phyloP scores from a whole-genome alignment of 1,140 invertebrate genomes.

The Drosophila saltans region DNA sequence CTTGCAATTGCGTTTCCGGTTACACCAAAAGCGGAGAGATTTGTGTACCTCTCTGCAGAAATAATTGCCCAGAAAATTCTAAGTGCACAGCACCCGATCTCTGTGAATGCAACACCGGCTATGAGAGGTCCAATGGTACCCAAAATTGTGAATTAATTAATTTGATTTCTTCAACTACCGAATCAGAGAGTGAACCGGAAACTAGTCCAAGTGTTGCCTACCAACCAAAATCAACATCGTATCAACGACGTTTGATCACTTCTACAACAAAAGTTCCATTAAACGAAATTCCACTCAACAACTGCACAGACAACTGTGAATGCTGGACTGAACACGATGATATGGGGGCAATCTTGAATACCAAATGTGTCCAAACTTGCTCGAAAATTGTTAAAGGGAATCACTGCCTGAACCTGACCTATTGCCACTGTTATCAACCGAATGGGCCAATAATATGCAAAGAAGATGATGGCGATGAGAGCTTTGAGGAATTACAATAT shows the following conservation, averaged over 20 bases:
- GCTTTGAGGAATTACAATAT: not conserved
- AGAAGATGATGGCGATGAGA: conserved; percentile 1
- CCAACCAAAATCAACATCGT: not conserved
- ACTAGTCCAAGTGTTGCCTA: not conserved
- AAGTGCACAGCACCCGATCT: not conserved
- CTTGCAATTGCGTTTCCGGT: not conserved
- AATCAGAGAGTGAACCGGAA: not conserved
- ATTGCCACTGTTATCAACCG: conserved; percentile 1
- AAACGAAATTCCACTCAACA: not conserved
- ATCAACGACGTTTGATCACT: not conserved
- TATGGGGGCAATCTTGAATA: not conserved
- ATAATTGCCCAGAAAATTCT: not conserved
- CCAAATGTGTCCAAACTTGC: conserved; percentile 5
- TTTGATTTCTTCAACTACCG: not conserved
- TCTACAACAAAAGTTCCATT: not conserved
- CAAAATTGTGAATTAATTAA: not conserved
- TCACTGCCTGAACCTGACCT: not conserved
- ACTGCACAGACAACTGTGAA: not conserved
- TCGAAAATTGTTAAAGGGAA: not conserved
- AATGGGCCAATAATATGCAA: conserved; percentile 1
- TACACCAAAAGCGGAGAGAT: not conserved
- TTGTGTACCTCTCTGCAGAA: not conserved
- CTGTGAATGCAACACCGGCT: not conserved
- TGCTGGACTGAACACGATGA: conserved; percentile 14
- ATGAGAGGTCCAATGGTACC: not conserved